phyloP scores from a whole-genome alignment of 2,113 vertebrate species.

The Sturnus vulgaris region DNA sequence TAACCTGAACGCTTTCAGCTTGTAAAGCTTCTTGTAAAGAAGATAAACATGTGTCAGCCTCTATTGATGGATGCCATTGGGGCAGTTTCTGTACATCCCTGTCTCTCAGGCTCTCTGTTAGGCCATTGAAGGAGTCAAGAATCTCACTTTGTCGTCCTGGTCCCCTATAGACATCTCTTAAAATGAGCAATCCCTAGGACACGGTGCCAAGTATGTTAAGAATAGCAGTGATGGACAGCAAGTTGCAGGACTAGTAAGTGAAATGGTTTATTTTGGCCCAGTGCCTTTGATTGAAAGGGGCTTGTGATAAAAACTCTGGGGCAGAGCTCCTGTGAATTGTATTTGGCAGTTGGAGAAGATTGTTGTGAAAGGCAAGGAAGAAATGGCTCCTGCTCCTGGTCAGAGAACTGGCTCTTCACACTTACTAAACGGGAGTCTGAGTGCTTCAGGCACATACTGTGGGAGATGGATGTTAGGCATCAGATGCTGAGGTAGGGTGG shows the following conservation, averaged over 20 bases:
- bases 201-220: neutral
- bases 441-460: neutral
- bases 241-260: neutral
- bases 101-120: neutral
- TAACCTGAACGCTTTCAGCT: neutral
- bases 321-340: neutral
- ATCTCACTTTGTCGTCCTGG: neutral
- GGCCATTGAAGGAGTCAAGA: neutral
- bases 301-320: neutral
- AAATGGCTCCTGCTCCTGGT: neutral
- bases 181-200: neutral
- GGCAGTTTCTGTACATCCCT: neutral
- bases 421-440: neutral
- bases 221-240: neutral
- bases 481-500: neutral
- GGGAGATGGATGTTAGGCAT: neutral
- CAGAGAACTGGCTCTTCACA: neutral
- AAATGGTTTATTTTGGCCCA: neutral
- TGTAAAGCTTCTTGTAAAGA: neutral
- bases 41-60: neutral
- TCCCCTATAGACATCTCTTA: neutral
- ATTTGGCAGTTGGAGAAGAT: neutral
- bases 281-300: neutral
- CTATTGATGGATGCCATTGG: neutral
- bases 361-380: neutral